Conservation (phyloP, 1,140 invertebrate genomes). For the Bilobella aurantiaca region DNA sequence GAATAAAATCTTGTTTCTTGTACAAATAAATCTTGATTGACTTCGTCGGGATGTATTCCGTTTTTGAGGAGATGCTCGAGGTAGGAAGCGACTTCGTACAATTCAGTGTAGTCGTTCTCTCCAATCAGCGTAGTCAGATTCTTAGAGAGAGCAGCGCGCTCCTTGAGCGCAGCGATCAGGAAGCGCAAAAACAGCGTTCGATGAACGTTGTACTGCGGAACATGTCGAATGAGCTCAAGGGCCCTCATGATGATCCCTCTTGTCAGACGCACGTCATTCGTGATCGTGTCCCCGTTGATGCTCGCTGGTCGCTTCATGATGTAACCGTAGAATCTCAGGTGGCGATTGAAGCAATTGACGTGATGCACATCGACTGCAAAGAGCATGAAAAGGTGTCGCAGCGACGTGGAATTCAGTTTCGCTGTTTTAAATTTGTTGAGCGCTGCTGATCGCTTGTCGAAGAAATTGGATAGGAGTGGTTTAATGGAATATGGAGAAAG, state of each 20-base stretch:
- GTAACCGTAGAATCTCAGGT: constrained; percentile 4
- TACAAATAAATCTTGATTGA: constrained; percentile 6
- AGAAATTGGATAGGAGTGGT: not conserved
- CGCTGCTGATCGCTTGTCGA: not conserved
- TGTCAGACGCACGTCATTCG: not conserved
- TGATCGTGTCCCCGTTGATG: constrained; percentile 8
- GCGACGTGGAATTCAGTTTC: not conserved
- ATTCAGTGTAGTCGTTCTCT: constrained; percentile 7
- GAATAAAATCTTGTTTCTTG: constrained; percentile 8
- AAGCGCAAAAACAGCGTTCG: not conserved
- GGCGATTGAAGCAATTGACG: constrained; percentile 12
- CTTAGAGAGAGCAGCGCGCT: not conserved
- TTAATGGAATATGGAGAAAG: not conserved
- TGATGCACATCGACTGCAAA: constrained; percentile 3
- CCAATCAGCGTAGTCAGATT: not conserved
- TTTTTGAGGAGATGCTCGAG: not conserved
- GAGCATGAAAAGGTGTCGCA: not conserved
- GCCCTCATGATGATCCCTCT: constrained; percentile 1
- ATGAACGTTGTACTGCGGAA: constrained; percentile 6
- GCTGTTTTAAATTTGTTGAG: not conserved
- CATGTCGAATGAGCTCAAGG: constrained; percentile 6
- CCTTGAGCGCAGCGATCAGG: constrained; percentile 2
- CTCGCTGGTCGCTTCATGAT: constrained; percentile 2
- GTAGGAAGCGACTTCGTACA: constrained; percentile 4
- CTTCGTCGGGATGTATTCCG: constrained; percentile 6